phyloP scores from a whole-genome alignment of 2,888 invertebrate genomes.

The Sarcophaga variegata region DNA sequence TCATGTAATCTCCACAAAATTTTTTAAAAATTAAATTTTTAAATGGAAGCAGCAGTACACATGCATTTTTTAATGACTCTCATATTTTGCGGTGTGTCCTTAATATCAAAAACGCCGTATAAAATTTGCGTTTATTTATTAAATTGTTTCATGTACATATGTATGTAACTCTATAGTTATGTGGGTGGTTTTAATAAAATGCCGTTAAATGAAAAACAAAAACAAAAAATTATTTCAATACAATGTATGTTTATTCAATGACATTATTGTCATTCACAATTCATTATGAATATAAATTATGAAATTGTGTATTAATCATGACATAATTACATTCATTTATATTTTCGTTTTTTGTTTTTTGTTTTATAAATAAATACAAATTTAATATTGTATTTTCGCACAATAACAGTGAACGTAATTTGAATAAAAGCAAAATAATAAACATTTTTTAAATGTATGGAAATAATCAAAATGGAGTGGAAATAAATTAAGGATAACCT shows the following conservation, averaged over 20 bases:
- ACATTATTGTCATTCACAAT: slow-evolving; percentile 34
- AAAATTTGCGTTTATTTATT: too few relatives aligned
- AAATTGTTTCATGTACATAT: too few relatives aligned
- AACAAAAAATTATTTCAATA: not conserved
- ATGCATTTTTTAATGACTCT: too few relatives aligned
- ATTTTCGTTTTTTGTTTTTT: too few relatives aligned
- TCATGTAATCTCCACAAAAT: too few relatives aligned
- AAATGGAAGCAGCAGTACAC: too few relatives aligned
- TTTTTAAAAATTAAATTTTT: too few relatives aligned
- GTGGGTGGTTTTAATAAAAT: not conserved
- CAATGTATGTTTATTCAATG: slow-evolving; percentile 41
- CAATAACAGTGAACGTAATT: not conserved
- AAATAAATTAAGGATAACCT: not conserved
- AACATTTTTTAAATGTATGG: too few relatives aligned
- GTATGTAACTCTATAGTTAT: too few relatives aligned
- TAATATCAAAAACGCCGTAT: too few relatives aligned
- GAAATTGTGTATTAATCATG: slow-evolving; percentile 52
- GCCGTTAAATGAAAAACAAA: not conserved
- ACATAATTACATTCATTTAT: slow-evolving; percentile 45
- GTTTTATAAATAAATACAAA: slow-evolving; percentile 43
- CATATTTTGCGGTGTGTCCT: too few relatives aligned
- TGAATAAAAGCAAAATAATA: not conserved
- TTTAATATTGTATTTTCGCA: slow-evolving; percentile 1
- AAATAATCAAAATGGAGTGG: not conserved
- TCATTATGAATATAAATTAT: slow-evolving; percentile 51